Percentiles rank a stretch among this genome's conserved stretches.
These are phyloP conservation scores for Minunthozetes semirufus DNA, from an alignment of 2,888 invertebrate genomes.

Conservation along the genomic window DNA sequence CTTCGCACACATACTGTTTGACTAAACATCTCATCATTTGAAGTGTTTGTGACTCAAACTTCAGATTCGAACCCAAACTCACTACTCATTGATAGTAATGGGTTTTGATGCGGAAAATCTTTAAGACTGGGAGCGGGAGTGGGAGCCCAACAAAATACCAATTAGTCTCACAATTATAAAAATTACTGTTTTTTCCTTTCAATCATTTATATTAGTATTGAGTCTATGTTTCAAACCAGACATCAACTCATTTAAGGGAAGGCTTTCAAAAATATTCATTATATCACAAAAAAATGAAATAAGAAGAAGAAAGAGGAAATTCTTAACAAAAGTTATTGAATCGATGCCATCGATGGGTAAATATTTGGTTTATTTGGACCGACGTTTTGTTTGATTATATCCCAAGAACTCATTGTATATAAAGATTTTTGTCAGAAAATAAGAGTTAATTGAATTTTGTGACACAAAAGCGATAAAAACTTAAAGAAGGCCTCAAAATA, in stretches of 20 bases:
- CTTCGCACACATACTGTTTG: conserved; percentile 13
- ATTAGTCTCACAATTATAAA: conserved; percentile 9
- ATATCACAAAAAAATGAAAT: neutral
- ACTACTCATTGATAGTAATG: neutral
- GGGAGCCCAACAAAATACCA: neutral
- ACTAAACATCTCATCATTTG: conserved; percentile 1
- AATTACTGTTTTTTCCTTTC: neutral
- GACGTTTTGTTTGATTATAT: neutral
- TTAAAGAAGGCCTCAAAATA: too few species aligned
- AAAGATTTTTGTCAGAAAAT: neutral
- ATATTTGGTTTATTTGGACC: neutral
- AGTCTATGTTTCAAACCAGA: neutral
- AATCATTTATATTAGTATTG: neutral
- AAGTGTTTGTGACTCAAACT: conserved; percentile 13
- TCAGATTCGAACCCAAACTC: neutral
- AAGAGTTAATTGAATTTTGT: neutral
- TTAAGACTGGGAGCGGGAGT: neutral
- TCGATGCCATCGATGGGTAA: conserved; percentile 12
- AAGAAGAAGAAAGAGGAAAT: neutral
- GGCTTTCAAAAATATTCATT: neutral
- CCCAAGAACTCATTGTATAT: neutral
- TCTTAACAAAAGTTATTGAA: neutral
- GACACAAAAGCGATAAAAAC: too few species aligned
- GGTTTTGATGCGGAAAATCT: neutral
- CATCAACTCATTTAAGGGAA: neutral